Evolutionary conservation across 2,113 vertebrate genomes (phyloP).

Genomic region (Scartelaos histophorus): DNA sequence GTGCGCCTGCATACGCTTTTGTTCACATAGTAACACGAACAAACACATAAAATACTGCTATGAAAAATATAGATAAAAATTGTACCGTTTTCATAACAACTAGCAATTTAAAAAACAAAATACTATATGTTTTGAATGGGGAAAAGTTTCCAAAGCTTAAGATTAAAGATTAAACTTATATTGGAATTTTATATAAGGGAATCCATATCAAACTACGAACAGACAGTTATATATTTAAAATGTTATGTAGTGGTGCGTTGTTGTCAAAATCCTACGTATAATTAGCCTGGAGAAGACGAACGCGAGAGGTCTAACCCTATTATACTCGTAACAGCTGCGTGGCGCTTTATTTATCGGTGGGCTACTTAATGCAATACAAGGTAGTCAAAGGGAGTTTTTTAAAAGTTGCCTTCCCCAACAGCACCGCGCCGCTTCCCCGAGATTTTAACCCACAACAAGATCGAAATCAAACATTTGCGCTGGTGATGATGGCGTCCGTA

Average conservation of each 20-base stretch:
- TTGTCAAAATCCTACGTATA: slow-evolving; percentile 7
- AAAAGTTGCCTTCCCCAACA: slow-evolving; percentile 11
- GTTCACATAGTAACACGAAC: not conserved
- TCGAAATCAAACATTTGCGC: slow-evolving; percentile 69
- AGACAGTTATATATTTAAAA: no score
- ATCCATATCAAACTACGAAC: no score
- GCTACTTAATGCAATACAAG: slow-evolving; percentile 9
- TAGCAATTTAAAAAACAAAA: no score
- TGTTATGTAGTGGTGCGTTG: not conserved
- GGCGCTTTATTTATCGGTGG: slow-evolving; percentile 12
- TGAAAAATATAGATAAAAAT: not conserved
- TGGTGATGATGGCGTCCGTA: slow-evolving; percentile 65
- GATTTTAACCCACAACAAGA: slow-evolving; percentile 54
- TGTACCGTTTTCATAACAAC: no score
- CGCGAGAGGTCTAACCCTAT: not conserved
- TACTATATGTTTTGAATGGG: no score
- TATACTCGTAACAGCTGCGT: slow-evolving; percentile 4
- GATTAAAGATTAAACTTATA: no score
- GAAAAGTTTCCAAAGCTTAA: no score
- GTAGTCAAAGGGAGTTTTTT: not conserved
- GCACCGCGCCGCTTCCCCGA: slow-evolving; percentile 11
- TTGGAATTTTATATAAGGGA: no score
- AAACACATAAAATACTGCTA: not conserved
- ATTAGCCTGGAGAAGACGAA: slow-evolving; percentile 13
- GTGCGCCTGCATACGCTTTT: not conserved